Conservation (phyloP, 2,888 invertebrate species). For the Cephus pulcher region DNA sequence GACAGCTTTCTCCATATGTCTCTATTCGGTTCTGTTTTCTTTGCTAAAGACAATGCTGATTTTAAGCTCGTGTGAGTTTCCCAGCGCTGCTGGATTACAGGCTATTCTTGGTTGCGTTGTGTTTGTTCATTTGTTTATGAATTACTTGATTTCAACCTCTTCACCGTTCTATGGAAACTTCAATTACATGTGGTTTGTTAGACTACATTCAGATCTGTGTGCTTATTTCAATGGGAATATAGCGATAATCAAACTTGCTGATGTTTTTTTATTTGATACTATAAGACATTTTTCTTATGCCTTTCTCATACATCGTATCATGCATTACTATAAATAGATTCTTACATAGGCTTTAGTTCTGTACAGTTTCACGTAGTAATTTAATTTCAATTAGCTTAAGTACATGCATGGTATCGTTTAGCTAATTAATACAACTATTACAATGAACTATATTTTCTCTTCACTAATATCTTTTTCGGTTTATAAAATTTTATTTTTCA, state of each 20-base stretch:
- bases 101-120: constrained; percentile 15
- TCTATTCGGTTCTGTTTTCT: constrained; percentile 48
- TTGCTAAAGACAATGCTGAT: constrained; percentile 50
- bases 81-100: background rate
- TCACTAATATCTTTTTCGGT: background rate
- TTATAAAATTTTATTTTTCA: background rate
- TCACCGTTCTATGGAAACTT: background rate
- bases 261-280: background rate
- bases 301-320: background rate
- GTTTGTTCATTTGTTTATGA: background rate
- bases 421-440: background rate
- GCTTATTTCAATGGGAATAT: background rate
- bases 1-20: constrained; percentile 41
- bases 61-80: constrained; percentile 54
- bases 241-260: background rate
- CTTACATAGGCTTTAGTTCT: background rate
- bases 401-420: background rate
- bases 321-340: background rate
- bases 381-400: background rate
- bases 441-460: too few relatives aligned
- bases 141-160: background rate
- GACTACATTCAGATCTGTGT: background rate
- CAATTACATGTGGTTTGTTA: background rate
- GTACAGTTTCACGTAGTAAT: background rate
- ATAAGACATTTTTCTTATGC: background rate